Conservation (phyloP, 2,888 invertebrate species). For the Quadroppia sp. region DNA sequence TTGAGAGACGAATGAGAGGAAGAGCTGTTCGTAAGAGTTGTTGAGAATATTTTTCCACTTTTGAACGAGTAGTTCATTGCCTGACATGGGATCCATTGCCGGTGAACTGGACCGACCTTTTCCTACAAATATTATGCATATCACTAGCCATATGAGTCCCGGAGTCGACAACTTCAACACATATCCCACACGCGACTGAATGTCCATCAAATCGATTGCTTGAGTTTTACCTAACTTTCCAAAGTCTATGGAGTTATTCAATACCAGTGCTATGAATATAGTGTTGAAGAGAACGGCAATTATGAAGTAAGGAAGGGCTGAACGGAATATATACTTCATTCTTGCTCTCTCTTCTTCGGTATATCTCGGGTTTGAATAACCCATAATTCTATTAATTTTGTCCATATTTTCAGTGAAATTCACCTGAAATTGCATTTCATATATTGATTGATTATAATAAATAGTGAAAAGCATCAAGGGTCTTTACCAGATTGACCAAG, state of each 20-base stretch:
- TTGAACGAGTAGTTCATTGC: not conserved
- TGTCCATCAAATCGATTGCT: not conserved
- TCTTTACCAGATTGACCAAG: too few species aligned
- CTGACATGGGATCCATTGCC: not conserved
- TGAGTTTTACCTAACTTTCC: not conserved
- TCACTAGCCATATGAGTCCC: not conserved
- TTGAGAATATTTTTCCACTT: not conserved
- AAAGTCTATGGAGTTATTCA: not conserved
- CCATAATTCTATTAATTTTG: too few species aligned
- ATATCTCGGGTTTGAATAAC: not conserved
- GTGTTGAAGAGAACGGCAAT: not conserved
- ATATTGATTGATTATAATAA: too few species aligned
- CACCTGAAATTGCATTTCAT: too few species aligned
- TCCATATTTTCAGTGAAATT: too few species aligned
- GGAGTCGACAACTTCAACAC: not conserved
- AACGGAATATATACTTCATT: not conserved
- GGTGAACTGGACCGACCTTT: not conserved
- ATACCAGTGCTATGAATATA: not conserved
- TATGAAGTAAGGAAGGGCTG: not conserved
- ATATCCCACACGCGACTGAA: not conserved
- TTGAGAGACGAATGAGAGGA: not conserved
- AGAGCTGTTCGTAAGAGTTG: not conserved
- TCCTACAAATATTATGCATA: not conserved
- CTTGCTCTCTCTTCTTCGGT: not conserved
- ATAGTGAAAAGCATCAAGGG: too few species aligned